These are phyloP conservation scores for Ifrita kowaldi DNA, from an alignment of 2,113 vertebrate species.

Conservation along the genomic window DNA sequence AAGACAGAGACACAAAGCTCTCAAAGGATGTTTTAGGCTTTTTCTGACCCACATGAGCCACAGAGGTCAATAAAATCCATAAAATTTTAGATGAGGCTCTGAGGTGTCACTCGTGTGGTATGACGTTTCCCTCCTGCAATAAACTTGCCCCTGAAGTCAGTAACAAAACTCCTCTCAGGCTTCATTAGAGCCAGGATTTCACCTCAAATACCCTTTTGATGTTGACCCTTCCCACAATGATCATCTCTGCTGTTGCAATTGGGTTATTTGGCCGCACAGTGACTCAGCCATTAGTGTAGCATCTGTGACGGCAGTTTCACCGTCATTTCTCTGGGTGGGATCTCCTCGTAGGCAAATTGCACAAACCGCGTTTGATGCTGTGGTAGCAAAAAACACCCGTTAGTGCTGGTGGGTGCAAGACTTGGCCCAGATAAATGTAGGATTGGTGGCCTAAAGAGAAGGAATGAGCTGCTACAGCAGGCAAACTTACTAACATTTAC, in stretches of 20 bases:
- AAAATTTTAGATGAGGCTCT: not conserved
- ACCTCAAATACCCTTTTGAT: not conserved
- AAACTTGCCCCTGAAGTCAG: not conserved
- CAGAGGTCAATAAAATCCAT: not conserved
- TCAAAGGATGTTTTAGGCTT: not conserved
- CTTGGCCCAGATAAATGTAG: not conserved
- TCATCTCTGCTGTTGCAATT: not conserved
- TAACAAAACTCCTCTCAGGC: not conserved
- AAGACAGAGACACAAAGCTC: not conserved
- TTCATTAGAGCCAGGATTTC: not conserved
- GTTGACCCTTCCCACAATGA: conserved; percentile 1
- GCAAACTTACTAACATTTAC: not conserved
- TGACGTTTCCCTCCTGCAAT: not conserved
- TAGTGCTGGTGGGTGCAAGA: not conserved
- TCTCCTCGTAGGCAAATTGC: not conserved
- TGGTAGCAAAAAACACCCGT: not conserved
- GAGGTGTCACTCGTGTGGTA: not conserved
- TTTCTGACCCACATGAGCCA: not conserved
- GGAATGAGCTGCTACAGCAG: not conserved
- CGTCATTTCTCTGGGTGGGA: conserved; percentile 24
- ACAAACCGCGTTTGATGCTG: not conserved
- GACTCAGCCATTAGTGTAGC: not conserved
- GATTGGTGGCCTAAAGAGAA: not conserved
- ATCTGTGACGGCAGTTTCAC: not conserved
- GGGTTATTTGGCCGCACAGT: not conserved